Base-by-base conservation (phyloP, 1,140 invertebrate genomes). In the Ceratosolen solmsi region DNA sequence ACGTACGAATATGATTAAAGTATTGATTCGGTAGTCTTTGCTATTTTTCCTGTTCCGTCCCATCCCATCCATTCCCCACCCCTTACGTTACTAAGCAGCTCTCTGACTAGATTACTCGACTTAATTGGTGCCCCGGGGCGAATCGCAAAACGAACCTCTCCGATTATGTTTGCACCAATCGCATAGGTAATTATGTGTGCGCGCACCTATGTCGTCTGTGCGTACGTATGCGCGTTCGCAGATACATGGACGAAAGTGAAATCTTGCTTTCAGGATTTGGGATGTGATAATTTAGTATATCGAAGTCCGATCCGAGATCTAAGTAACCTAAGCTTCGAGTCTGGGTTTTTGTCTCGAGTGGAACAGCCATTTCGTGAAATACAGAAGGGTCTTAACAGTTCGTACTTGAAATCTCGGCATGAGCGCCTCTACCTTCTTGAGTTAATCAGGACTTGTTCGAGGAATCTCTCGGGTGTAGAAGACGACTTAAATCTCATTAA, bases 371-470 rank as follows among this genome's bases (percentile, higher is more conserved):
- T 75, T 68, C 36, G 17, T 27, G 56, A 73, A 46, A 49, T 36
- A 20, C 25, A 38, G 22, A 46, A 46, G 41, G 75, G 63, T 82
- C 75, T 82, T 79, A 74, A 60, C 70, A 79, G n/a, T 79, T 83
- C 33, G 76, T 71, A 74, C 82, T 74, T 75, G 46, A 72, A 83
- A 83, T 83, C 71, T 46, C 70, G 71, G 49, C n/a, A 41, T 25
- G 41, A 49, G 54, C 65, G 15, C 17, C 30, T 77, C 80, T 33
- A 68, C 58, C 70, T 70, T n/a, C 68, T 83, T 36, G 76, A 79
- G 56, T 79, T 83, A 83, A 83, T 83, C 82, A 83, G 68, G 71
- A 51, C 76, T 83, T 75, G 76, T 79, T 83, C 71, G 33, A 11
- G 25, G 33, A 54, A 54, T 46, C 81, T 74, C 27, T 46, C 15